Percentiles rank a stretch among this genome's conserved stretches.
Conservation (phyloP, 2,113 vertebrate species). For the Silurus glanis region DNA sequence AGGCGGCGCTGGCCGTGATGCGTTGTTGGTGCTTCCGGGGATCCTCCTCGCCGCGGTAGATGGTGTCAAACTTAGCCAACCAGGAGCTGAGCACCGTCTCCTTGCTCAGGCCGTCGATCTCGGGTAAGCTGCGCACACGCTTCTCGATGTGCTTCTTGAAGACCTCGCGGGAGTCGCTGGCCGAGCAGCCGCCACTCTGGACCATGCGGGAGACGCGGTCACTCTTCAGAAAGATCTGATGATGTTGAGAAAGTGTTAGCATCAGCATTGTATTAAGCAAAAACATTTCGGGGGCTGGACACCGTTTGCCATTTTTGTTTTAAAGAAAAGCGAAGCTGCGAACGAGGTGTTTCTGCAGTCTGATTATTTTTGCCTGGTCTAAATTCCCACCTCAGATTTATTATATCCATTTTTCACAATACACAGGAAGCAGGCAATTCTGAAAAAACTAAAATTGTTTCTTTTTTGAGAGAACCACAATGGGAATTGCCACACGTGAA, state of each 20-base stretch:
- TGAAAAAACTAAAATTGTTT: neutral
- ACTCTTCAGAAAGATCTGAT: conserved; percentile 93
- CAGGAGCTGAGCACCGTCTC: conserved; percentile 98
- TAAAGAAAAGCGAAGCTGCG: neutral
- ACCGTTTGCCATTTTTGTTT: neutral
- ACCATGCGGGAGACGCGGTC: conserved; percentile 96
- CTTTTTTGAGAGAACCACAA: neutral
- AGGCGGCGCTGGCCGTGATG: conserved; percentile 92
- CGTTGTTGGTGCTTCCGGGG: conserved; percentile 93
- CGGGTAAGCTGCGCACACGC: conserved; percentile 91
- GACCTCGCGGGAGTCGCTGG: conserved; percentile 92
- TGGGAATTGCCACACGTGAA: neutral
- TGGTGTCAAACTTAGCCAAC: conserved; percentile 98
- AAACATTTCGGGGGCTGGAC: neutral
- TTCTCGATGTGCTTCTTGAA: conserved; percentile 99
- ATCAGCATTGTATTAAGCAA: neutral
- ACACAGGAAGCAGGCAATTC: neutral
- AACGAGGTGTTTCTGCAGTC: neutral
- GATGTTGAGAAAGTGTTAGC: neutral
- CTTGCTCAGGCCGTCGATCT: conserved; percentile 97
- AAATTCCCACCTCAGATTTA: neutral
- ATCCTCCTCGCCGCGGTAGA: conserved; percentile 96
- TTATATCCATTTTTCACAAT: neutral
- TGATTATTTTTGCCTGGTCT: neutral
- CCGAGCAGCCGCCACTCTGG: conserved; percentile 93